phyloP scores from a whole-genome alignment of 2,797 vertebrate genomes.

The Stomatorhinus walkeri region DNA sequence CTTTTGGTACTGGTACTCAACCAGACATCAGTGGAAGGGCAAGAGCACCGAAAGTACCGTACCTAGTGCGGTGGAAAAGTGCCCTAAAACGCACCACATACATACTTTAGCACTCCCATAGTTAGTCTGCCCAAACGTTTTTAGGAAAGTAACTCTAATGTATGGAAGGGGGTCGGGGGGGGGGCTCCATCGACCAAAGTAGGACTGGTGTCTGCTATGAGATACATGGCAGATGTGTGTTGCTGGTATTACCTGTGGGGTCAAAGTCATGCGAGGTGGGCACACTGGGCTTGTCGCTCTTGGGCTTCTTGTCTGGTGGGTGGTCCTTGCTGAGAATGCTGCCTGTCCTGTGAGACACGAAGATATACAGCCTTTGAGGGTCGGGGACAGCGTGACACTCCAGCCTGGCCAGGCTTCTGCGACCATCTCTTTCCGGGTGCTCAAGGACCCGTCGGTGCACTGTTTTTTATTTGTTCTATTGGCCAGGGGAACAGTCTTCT shows the following conservation, averaged over 20 bases:
- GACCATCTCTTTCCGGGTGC: background rate
- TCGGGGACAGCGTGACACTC: background rate
- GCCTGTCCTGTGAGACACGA: slow-evolving; percentile 66
- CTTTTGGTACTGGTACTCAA: background rate
- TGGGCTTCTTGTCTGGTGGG: slow-evolving; percentile 93
- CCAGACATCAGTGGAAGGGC: background rate
- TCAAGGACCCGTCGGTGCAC: background rate
- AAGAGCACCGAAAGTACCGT: background rate
- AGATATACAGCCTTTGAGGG: background rate
- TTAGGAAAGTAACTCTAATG: background rate
- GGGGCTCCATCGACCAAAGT: background rate
- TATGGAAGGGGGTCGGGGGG: background rate
- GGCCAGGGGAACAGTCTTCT: background rate
- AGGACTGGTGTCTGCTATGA: background rate
- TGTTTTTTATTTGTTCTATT: background rate
- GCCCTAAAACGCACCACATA: background rate
- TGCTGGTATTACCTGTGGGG: slow-evolving; percentile 76
- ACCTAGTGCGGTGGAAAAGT: background rate
- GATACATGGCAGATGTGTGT: background rate
- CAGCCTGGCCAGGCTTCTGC: background rate
- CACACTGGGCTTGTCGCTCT: slow-evolving; percentile 78
- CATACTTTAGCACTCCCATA: background rate
- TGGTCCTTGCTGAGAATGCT: slow-evolving; percentile 93
- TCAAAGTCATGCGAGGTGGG: slow-evolving; percentile 84
- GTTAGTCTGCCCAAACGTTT: background rate